Evolutionary conservation across 2,797 vertebrate species (phyloP).

Genomic region (Periparus ater): DNA sequence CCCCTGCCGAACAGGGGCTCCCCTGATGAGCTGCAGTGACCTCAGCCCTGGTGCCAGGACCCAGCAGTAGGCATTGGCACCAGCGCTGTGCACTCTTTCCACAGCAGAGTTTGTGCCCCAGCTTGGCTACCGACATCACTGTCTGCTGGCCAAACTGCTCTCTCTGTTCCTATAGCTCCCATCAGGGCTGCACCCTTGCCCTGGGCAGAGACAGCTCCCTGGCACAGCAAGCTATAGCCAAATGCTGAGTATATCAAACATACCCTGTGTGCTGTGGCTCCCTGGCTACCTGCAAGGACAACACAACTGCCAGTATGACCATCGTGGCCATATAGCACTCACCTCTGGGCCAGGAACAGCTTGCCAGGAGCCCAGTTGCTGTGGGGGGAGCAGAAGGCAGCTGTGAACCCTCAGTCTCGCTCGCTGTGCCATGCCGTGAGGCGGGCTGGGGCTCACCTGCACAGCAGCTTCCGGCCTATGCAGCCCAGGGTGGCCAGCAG

Average conservation of each 20-base stretch:
- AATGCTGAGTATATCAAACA: accelerated
- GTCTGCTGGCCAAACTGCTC: accelerated
- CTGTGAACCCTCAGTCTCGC: neutral
- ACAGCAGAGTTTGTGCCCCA: neutral
- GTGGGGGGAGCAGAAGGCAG: neutral
- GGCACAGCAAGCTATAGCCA: neutral
- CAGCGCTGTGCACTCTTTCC: neutral
- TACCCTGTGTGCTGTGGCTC: accelerated
- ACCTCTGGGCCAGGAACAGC: neutral
- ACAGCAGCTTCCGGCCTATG: neutral
- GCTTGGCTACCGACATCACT: accelerated
- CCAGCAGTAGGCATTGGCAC: neutral
- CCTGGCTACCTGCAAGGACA: neutral
- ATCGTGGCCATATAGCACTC: accelerated
- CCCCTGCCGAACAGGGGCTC: neutral
- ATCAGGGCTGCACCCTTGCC: neutral
- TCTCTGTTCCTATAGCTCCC: neutral
- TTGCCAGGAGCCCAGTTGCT: neutral
- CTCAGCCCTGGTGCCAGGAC: neutral
- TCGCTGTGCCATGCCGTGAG: accelerated
- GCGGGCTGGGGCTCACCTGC: slow-evolving; percentile 10
- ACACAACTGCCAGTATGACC: accelerated
- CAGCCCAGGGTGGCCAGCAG: slow-evolving; percentile 65
- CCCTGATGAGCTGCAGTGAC: neutral
- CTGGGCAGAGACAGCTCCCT: accelerated